A percentile compares a stretch with the other conserved stretches of the same genome.
Conservation (phyloP, 35 echinoderm and acorn worm species). For the Heliocidaris erythrogramma region DNA sequence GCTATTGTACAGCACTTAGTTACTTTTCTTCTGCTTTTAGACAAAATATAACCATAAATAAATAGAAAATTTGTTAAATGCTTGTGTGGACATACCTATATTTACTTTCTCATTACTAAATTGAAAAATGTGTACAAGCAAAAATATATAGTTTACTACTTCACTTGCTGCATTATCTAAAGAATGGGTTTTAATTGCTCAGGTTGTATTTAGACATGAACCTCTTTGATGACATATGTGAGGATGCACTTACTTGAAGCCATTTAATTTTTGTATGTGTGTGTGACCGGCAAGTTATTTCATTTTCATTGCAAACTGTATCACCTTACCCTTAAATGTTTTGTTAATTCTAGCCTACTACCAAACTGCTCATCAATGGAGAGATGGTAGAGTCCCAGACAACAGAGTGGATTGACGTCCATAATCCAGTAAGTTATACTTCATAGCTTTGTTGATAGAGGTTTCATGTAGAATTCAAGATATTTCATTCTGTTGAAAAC, state of each 20-base stretch:
- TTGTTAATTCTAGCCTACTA: slow-evolving; percentile 72
- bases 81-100: too few species aligned
- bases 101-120: too few species aligned
- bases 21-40: not conserved
- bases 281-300: not conserved
- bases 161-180: too few species aligned
- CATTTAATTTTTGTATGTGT: not conserved
- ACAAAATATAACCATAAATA: too few species aligned
- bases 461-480: too few species aligned
- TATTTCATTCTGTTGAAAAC: too few species aligned
- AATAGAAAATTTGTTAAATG: too few species aligned
- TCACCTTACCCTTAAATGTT: not conserved
- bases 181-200: too few species aligned
- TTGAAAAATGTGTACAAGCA: too few species aligned
- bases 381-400: slow-evolving; percentile 94
- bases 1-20: not conserved
- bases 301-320: not conserved
- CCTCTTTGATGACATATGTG: not conserved
- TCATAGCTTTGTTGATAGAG: not conserved
- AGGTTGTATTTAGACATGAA: not conserved
- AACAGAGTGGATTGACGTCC: slow-evolving; percentile 98
- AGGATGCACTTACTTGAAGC: not conserved
- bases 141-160: too few species aligned
- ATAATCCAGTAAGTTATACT: slow-evolving; percentile 87
- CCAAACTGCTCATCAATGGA: slow-evolving; percentile 92